A percentile compares a stretch with the other conserved stretches of the same genome.
Evolutionary conservation across 2,888 invertebrate species (phyloP).

Genomic region (Eurytoma adleriae): DNA sequence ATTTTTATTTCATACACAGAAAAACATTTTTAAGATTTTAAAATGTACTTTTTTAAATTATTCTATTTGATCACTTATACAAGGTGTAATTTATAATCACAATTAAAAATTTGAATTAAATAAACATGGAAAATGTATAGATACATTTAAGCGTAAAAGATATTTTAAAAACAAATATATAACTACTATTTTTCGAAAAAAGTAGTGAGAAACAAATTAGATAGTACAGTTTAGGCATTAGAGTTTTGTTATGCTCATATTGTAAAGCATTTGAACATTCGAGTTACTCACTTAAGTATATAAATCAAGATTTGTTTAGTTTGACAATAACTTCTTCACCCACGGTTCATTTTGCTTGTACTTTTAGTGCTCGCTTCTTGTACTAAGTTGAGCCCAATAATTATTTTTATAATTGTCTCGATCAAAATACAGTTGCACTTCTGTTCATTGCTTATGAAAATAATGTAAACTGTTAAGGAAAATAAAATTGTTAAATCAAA

Average conservation of each 20-base stretch:
- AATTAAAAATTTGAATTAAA: too few relatives aligned
- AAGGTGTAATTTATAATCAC: too few relatives aligned
- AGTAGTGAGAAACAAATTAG: neutral
- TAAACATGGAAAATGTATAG: too few relatives aligned
- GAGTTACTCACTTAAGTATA: neutral
- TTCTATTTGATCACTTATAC: too few relatives aligned
- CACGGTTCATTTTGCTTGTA: too few relatives aligned
- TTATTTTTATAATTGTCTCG: constrained; percentile 19
- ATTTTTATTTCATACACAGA: too few relatives aligned
- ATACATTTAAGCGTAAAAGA: neutral
- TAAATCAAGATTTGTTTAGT: neutral
- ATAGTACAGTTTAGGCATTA: neutral
- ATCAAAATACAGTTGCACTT: neutral
- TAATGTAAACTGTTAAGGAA: constrained; percentile 39
- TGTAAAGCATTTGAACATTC: neutral
- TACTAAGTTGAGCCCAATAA: neutral
- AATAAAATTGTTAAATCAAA: constrained; percentile 41
- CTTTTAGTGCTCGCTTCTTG: too few relatives aligned
- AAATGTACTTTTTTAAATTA: too few relatives aligned
- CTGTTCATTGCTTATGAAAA: constrained; percentile 16
- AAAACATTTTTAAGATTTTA: too few relatives aligned
- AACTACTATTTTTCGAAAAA: constrained; percentile 2
- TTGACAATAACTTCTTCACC: neutral
- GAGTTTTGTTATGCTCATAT: too few relatives aligned
- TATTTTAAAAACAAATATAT: constrained; percentile 10